phyloP scores from a whole-genome alignment of 2,113 vertebrate genomes.

The Recurvirostra avosetta region DNA sequence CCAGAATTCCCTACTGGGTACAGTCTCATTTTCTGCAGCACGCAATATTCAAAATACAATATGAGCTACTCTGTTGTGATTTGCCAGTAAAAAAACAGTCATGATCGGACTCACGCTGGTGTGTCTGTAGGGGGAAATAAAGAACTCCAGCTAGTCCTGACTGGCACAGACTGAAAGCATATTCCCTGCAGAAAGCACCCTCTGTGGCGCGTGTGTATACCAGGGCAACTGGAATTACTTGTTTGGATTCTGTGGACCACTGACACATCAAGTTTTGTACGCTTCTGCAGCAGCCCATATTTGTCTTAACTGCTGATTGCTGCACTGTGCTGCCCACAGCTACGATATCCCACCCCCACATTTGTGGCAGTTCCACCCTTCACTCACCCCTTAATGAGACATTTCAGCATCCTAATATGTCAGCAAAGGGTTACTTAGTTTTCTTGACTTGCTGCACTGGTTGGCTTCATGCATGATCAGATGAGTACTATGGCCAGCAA shows the following conservation, averaged over 20 bases:
- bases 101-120: too few species aligned
- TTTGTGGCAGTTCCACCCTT: neutral
- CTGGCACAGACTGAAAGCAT: neutral
- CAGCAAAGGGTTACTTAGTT: neutral
- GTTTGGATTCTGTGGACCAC: neutral
- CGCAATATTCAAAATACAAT: neutral
- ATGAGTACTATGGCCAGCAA: neutral
- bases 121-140: neutral
- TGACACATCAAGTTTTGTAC: neutral
- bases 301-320: neutral
- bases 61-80: neutral
- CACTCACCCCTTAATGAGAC: neutral
- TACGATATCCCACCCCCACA: too few species aligned
- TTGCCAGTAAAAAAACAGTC: neutral
- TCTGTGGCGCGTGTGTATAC: accelerated
- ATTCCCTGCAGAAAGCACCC: neutral
- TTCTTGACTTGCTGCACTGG: neutral
- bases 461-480: neutral
- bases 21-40: neutral
- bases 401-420: neutral
- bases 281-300: neutral
- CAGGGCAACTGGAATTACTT: neutral
- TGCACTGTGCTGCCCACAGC: neutral
- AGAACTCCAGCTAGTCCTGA: neutral
- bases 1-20: neutral